Evolutionary conservation across 1,140 invertebrate genomes (phyloP), one percentile per base, ranked within the genome.

Genomic region (Eriocheir sinensis): DNA sequence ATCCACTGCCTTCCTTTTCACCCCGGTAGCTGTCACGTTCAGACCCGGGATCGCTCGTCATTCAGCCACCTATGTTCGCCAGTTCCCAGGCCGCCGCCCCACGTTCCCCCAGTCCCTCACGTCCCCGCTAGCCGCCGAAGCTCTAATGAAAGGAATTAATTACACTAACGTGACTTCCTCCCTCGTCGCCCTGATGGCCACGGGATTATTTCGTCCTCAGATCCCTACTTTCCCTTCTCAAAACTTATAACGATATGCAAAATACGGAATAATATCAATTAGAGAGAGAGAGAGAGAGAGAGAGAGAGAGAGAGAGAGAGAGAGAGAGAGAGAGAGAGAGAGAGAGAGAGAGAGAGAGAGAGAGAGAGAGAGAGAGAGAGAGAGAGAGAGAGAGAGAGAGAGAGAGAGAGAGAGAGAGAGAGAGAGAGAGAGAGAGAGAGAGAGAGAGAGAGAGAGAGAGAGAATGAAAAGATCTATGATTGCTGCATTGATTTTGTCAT

Each of bases 121-220:
- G 21, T 72, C 8, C 60, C 60, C 15, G 44, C 4, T 48, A 4
- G 4, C 44, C 15, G 44, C 60, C 60, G 60, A 72, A 72, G 60
- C 60, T 72, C 27, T 72, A 72, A 72, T 72, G 60, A 72, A 72
- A 72, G 60, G 60, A 72, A 72, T 72, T 72, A 72, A 72, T 72
- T 72, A 72, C 60, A 72, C 60, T 72, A 72, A n/a, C 60, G 60
- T 72, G 60, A 72, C 60, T 72, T n/a, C 60, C 60, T 72, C 60
- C 60, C 60, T 53, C 48, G 48, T 12, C 12, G 48, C 21, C 2
- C 48, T 72, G 60, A 72, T 72, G 60, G 27, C 60, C 21, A 27
- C 27, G 60, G 21, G 60, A 53, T 17, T 53, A 53, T 53, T n/a
- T n/a, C 0, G 6, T 21, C 60, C 60, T 72, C 8, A n/a, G 21